Evolutionary conservation across 2,888 invertebrate species (phyloP), one percentile per base, ranked within the genome.

Genomic region (Hanleya hanleyi): DNA sequence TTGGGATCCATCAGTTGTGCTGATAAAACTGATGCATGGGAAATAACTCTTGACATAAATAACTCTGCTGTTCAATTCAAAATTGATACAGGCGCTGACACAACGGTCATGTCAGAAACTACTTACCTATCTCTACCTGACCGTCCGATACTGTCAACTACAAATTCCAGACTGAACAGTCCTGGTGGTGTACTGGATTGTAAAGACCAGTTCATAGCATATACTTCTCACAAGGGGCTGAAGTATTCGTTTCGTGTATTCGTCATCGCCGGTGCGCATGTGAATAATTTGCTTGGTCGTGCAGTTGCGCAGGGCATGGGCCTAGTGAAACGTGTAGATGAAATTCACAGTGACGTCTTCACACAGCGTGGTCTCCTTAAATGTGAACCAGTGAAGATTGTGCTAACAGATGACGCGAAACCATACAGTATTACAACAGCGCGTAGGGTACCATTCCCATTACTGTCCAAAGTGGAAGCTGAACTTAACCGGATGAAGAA

Each of bases 401-500:
- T 51, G 9, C 26, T 51, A 22, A 12, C 7, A 7, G 51, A 51
- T 7, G 51, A 67, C 72, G 51, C 64, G 35, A 50, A 67, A 38
- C 66, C 67, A 22, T 68, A 71, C 49, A 41, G 65, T 65, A 37
- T 77, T 49, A 62, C 51, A 22, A 68, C 67, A 35, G 22, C 72
- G 18, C 50, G 77, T 18, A 12, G 72, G 4, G 61, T 77, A 33
- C 67, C 77, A 38, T 71, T 76, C 49, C 74, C 70, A 1, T 37
- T 77, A 18, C 22, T 75, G 36, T 67, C n/a, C 15, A 75, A 64
- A 65, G 69, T 75, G 4, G 73, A 74, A 29, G 57, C 36, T 26
- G 78, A 78, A 49, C 69, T 77, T 7, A 38, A 77, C 26, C 22
- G 69, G 12, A 77, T 80, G 73, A 67, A 76, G 35, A 6, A 51